These are phyloP conservation scores for Chinchilla lanigera DNA, from an alignment of 2,113 vertebrate species.

Conservation along the genomic window DNA sequence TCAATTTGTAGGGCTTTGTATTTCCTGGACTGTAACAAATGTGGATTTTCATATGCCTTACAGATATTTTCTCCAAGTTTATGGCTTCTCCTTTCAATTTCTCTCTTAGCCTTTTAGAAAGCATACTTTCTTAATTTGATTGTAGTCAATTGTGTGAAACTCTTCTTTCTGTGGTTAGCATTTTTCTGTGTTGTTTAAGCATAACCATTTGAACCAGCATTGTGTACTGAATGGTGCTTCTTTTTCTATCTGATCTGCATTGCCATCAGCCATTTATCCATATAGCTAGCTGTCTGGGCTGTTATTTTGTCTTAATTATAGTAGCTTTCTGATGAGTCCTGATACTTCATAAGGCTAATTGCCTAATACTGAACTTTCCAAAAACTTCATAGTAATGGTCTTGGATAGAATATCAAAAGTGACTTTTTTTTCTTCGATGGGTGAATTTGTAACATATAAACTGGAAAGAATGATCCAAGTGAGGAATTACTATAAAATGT, in stretches of 20 bases:
- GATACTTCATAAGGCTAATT: background rate
- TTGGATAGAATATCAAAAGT: background rate
- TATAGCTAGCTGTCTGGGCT: background rate
- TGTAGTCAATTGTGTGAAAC: background rate
- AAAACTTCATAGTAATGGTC: background rate
- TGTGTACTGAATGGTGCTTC: background rate
- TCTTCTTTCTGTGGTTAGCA: background rate
- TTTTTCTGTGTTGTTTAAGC: constrained; percentile 30
- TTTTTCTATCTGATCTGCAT: background rate
- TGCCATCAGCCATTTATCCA: background rate
- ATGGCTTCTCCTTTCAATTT: background rate
- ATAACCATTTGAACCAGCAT: background rate
- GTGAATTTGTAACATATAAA: background rate
- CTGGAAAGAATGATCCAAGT: background rate
- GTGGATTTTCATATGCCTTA: background rate
- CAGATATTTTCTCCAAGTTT: background rate
- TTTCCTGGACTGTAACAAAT: background rate
- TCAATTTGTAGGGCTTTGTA: background rate
- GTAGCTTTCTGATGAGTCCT: background rate
- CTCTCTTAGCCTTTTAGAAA: background rate
- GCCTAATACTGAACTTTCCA: background rate
- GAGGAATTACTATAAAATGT: background rate
- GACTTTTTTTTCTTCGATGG: background rate
- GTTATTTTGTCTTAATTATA: background rate
- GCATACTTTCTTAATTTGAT: background rate